Conservation (phyloP, 2,888 invertebrate species). For the Eledona agricola region DNA sequence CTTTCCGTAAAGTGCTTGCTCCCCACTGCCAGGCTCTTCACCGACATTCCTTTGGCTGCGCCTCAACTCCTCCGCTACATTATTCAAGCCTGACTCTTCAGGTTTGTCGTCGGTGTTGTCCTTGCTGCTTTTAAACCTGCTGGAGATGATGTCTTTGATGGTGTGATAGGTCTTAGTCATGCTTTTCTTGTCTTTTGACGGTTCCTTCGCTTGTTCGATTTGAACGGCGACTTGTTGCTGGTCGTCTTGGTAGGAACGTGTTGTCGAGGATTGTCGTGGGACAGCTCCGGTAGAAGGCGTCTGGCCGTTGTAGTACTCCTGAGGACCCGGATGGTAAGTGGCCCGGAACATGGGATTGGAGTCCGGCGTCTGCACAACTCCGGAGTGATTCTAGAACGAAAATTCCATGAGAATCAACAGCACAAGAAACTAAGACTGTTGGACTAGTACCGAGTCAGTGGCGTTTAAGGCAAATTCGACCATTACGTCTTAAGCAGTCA, state of each 20-base stretch:
- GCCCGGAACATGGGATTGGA: slow-evolving; percentile 66
- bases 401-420: slow-evolving; percentile 31
- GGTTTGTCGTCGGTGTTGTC: slow-evolving; percentile 68
- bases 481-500: slow-evolving; percentile 46
- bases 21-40: slow-evolving; percentile 54
- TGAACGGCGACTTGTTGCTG: slow-evolving; percentile 65
- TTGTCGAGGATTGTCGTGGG: slow-evolving; percentile 52
- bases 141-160: slow-evolving; percentile 84
- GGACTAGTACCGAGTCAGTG: slow-evolving; percentile 6
- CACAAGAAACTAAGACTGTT: slow-evolving; percentile 11
- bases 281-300: slow-evolving; percentile 57
- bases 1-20: slow-evolving; percentile 71
- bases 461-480: slow-evolving; percentile 53
- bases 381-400: slow-evolving; percentile 55
- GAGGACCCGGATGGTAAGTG: slow-evolving; percentile 63
- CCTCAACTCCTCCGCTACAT: slow-evolving; percentile 68
- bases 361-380: slow-evolving; percentile 64
- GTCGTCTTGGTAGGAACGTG: slow-evolving; percentile 56
- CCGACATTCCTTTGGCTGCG: slow-evolving; percentile 61
- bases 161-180: slow-evolving; percentile 83
- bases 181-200: slow-evolving; percentile 66
- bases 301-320: slow-evolving; percentile 62
- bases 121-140: slow-evolving; percentile 75
- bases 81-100: slow-evolving; percentile 69
- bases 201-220: slow-evolving; percentile 67